Evolutionary conservation across 2,888 invertebrate species (phyloP).

Genomic region (Allygus modestus): DNA sequence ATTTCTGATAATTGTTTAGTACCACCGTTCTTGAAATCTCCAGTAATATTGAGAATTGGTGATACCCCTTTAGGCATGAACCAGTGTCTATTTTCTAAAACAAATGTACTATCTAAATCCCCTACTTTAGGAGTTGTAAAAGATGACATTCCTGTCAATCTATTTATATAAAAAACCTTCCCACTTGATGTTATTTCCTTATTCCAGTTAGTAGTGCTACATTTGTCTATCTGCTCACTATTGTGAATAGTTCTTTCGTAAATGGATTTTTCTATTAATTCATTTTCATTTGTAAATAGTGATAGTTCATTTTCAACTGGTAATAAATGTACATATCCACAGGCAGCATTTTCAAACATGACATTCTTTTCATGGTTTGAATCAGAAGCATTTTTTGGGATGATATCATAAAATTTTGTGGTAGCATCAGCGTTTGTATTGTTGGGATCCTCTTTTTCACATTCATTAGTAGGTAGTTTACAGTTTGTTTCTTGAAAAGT

Average conservation of each 20-base stretch:
- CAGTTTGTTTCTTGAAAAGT: neutral
- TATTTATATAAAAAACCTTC: constrained; percentile 52
- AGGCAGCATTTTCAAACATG: neutral
- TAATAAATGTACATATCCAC: neutral
- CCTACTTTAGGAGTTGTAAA: constrained; percentile 35
- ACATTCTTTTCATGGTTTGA: neutral
- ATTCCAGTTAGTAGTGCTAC: constrained; percentile 13
- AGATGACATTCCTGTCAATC: constrained; percentile 61
- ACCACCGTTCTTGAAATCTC: neutral
- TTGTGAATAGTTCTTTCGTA: neutral
- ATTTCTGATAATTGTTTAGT: neutral
- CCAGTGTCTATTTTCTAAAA: constrained; percentile 37
- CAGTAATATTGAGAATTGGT: constrained; percentile 19
- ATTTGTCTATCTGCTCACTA: neutral
- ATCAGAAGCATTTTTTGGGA: neutral
- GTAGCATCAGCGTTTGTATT: neutral
- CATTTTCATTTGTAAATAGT: too few species aligned
- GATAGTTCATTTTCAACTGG: neutral
- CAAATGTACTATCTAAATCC: neutral
- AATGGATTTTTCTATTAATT: too few species aligned
- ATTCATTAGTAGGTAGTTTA: neutral
- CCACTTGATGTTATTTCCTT: constrained; percentile 45
- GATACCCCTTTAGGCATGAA: constrained; percentile 63
- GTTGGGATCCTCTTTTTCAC: neutral
- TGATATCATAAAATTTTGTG: neutral